Evolutionary conservation across 1,140 invertebrate species (phyloP).

Genomic region (Zaprionus ghesquierei): DNA sequence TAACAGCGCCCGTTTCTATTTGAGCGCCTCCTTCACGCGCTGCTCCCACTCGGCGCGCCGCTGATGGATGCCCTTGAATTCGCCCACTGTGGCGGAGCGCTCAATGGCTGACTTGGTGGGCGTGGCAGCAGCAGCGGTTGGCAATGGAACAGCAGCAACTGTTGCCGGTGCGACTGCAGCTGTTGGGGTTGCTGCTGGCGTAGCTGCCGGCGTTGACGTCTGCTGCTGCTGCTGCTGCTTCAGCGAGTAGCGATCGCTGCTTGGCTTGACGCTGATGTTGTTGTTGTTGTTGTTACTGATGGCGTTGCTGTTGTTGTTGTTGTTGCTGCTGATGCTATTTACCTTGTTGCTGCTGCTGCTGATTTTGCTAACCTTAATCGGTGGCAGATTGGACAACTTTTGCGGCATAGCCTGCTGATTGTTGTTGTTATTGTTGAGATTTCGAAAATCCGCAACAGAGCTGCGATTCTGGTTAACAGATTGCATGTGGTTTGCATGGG

Average conservation of each 20-base stretch:
- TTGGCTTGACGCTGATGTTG: slow-evolving; percentile 22
- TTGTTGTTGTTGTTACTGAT: slow-evolving; percentile 10
- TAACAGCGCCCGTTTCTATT: slow-evolving; percentile 49
- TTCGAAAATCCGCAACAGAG: slow-evolving; percentile 75
- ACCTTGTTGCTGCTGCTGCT: slow-evolving; percentile 19
- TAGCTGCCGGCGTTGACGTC: not conserved
- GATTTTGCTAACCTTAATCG: slow-evolving; percentile 57
- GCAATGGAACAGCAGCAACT: not conserved
- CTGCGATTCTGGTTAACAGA: slow-evolving; percentile 58
- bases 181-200: not conserved
- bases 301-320: not conserved
- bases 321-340: not conserved
- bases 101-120: slow-evolving; percentile 63
- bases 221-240: slow-evolving; percentile 8
- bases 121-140: slow-evolving; percentile 8
- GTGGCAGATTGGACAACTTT: slow-evolving; percentile 59
- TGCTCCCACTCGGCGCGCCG: slow-evolving; percentile 89
- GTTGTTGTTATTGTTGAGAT: slow-evolving; percentile 60
- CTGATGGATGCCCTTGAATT: slow-evolving; percentile 88
- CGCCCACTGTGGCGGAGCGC: slow-evolving; percentile 72
- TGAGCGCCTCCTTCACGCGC: slow-evolving; percentile 86
- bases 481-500: no score
- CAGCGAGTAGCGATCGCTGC: slow-evolving; percentile 47
- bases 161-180: not conserved
- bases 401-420: slow-evolving; percentile 27